Evolutionary conservation across 2,888 invertebrate species (phyloP).

Genomic region (Coenonympha arcania): DNA sequence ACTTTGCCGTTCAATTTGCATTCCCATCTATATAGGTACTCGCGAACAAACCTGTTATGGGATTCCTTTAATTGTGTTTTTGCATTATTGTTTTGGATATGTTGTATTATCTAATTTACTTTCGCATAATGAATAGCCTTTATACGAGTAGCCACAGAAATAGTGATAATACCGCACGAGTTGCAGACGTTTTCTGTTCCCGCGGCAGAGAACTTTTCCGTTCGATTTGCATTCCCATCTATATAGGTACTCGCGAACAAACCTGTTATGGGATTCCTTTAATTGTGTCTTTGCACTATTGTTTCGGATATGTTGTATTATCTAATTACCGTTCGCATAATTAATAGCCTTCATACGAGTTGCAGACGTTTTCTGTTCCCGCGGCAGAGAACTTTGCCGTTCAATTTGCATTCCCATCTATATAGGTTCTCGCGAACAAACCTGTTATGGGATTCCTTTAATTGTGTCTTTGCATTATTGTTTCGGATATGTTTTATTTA

Average conservation of each 20-base stretch:
- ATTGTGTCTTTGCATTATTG: constrained; percentile 24
- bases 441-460: constrained; percentile 36
- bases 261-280: constrained; percentile 37
- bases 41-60: constrained; percentile 44
- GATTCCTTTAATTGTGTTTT: constrained; percentile 25
- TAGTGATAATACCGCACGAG: too few relatives aligned
- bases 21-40: too few relatives aligned
- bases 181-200: constrained; percentile 63
- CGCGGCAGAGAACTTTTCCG: constrained; percentile 54
- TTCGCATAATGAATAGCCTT: constrained; percentile 72
- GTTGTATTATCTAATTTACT: constrained; percentile 58
- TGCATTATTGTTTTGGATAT: constrained; percentile 12
- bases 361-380: constrained; percentile 62
- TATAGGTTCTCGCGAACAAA: too few relatives aligned
- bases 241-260: too few relatives aligned
- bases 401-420: constrained; percentile 56
- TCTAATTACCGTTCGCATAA: constrained; percentile 73
- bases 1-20: constrained; percentile 62
- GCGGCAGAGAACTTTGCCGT: constrained; percentile 56
- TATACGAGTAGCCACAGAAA: too few relatives aligned
- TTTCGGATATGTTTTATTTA: background rate
- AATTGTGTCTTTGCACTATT: constrained; percentile 25
- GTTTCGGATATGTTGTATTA: background rate
- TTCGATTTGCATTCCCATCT: constrained; percentile 57
- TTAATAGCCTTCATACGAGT: constrained; percentile 68